phyloP scores from a whole-genome alignment of 1,140 invertebrate genomes.

The Pseudomyrmex gracilis region DNA sequence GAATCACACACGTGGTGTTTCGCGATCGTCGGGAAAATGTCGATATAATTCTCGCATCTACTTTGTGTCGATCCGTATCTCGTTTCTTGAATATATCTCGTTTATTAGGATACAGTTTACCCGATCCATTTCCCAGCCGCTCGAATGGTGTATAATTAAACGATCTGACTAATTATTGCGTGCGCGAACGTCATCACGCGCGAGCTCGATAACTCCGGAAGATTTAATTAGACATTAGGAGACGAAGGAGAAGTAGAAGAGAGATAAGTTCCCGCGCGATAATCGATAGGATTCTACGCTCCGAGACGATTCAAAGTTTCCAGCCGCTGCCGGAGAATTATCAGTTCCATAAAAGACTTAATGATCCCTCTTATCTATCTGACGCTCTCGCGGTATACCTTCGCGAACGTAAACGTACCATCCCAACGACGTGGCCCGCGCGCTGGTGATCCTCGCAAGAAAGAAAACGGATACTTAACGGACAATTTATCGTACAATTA shows the following conservation, averaged over 20 bases:
- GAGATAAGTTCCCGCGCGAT: not conserved
- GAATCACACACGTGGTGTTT: too few relatives aligned
- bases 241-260: not conserved
- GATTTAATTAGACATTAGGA: slow-evolving; percentile 23
- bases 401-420: slow-evolving; percentile 45
- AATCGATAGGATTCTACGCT: slow-evolving; percentile 11
- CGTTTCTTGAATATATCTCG: too few relatives aligned
- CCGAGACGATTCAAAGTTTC: slow-evolving; percentile 14
- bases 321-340: slow-evolving; percentile 15
- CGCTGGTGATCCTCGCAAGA: slow-evolving; percentile 9
- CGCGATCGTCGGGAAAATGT: not conserved
- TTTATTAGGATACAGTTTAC: too few relatives aligned
- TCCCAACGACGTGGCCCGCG: not conserved
- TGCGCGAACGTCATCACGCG: not conserved
- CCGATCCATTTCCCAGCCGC: not conserved
- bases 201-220: not conserved
- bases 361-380: slow-evolving; percentile 61
- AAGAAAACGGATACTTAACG: slow-evolving; percentile 55
- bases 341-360: slow-evolving; percentile 59
- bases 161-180: not conserved
- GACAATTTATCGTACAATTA: slow-evolving; percentile 77
- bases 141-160: not conserved
- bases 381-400: slow-evolving; percentile 67
- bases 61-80: not conserved
- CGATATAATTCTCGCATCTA: not conserved